phyloP scores from a whole-genome alignment of 2,113 vertebrate genomes.

The Xenopus tropicalis region UCB_Xtro_10.0 CM004445.2:60425001-60425500 shows the following conservation, averaged over 20 bases:
- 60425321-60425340: too few species aligned
- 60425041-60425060: neutral
- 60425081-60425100: neutral
- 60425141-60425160: neutral
- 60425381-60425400: too few species aligned
- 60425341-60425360: too few species aligned
- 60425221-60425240: slow-evolving; percentile 28
- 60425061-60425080: neutral
- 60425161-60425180: slow-evolving; percentile 9
- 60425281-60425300: slow-evolving; percentile 17
- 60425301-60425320: slow-evolving; percentile 13
- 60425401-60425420: too few species aligned
- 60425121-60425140: neutral
- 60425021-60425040: neutral
- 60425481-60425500: too few species aligned
- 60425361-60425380: too few species aligned
- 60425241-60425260: slow-evolving; percentile 31
- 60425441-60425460: too few species aligned
- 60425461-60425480: too few species aligned
- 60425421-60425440: too few species aligned
- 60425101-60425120: neutral
- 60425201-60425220: slow-evolving; percentile 31
- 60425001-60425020: too few species aligned
- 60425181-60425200: slow-evolving; percentile 14
- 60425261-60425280: slow-evolving; percentile 17